phyloP scores from a whole-genome alignment of 2,888 invertebrate species.

The Ormia ochracea region DNA sequence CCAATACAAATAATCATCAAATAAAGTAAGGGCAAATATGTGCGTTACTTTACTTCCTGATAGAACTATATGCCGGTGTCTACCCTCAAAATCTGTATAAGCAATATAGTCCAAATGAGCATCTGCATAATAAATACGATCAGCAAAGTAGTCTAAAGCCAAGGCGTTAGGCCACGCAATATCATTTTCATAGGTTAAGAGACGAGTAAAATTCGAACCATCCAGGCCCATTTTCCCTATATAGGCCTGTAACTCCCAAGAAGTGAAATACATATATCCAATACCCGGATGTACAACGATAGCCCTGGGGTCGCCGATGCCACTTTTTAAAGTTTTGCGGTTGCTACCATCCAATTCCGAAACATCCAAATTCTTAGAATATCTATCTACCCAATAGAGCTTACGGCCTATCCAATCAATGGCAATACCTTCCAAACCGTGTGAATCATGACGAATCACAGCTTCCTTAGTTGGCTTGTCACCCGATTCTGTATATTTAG shows the following conservation, averaged over 20 bases:
- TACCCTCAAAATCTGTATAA: slow-evolving; percentile 94
- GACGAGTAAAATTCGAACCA: slow-evolving; percentile 91
- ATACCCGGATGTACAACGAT: slow-evolving; percentile 95
- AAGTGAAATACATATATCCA: slow-evolving; percentile 95
- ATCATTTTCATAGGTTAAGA: slow-evolving; percentile 94
- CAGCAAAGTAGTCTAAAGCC: slow-evolving; percentile 96
- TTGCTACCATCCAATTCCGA: slow-evolving; percentile 94
- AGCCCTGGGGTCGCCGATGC: slow-evolving; percentile 95
- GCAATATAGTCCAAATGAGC: slow-evolving; percentile 99
- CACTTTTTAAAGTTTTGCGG: slow-evolving; percentile 91
- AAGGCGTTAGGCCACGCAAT: slow-evolving; percentile 99
- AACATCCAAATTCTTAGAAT: slow-evolving; percentile 96
- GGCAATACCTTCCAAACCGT: slow-evolving; percentile 97
- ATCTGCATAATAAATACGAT: slow-evolving; percentile 97
- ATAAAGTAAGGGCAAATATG: slow-evolving; percentile 94
- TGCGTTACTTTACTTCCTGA: slow-evolving; percentile 92
- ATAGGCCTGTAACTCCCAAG: slow-evolving; percentile 97
- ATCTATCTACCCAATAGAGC: slow-evolving; percentile 97
- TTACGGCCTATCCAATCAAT: slow-evolving; percentile 98
- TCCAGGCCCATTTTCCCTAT: slow-evolving; percentile 99
- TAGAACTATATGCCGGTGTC: slow-evolving; percentile 88
- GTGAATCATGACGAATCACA: slow-evolving; percentile 93
- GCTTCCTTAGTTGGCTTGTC: slow-evolving; percentile 85
- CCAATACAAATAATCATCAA: slow-evolving; percentile 97
- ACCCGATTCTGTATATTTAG: slow-evolving; percentile 78